phyloP scores from a whole-genome alignment of 2,113 vertebrate genomes.

The Aleadryas rufinucha region DNA sequence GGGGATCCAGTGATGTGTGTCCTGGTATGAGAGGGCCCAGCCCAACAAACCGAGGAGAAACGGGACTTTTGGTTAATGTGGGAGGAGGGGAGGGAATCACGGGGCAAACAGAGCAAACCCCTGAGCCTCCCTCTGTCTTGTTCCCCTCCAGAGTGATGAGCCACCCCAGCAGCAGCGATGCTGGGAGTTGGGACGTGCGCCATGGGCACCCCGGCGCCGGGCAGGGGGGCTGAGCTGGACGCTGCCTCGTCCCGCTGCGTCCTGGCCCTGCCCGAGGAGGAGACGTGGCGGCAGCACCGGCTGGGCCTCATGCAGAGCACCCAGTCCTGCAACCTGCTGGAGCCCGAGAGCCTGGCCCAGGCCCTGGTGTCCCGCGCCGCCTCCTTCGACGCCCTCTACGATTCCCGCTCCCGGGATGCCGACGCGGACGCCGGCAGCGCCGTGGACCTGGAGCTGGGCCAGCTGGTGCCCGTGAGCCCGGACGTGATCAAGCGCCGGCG shows the following conservation, averaged over 20 bases:
- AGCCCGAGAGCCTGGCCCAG: constrained; percentile 75
- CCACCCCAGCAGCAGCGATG: constrained; percentile 78
- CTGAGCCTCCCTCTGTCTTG: constrained; percentile 6
- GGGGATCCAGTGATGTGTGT: fast-evolving
- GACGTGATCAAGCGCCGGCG: constrained; percentile 89
- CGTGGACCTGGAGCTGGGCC: constrained; percentile 61
- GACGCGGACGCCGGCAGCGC: constrained; percentile 51
- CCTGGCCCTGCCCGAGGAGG: constrained; percentile 78
- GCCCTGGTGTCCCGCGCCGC: constrained; percentile 71
- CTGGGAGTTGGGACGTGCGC: constrained; percentile 83
- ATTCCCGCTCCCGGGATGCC: constrained; percentile 69
- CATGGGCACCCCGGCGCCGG: constrained; percentile 46
- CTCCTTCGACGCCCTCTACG: constrained; percentile 80
- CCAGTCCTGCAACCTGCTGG: constrained; percentile 75
- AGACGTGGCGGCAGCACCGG: constrained; percentile 84
- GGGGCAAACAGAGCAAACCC: not conserved
- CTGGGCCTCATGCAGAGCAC: constrained; percentile 70
- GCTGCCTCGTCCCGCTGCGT: constrained; percentile 62
- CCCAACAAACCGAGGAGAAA: not conserved
- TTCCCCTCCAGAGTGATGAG: constrained; percentile 83
- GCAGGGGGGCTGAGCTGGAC: constrained; percentile 61
- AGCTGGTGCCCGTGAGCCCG: constrained; percentile 81
- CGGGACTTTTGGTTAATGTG: fast-evolving
- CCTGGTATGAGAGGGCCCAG: not conserved
- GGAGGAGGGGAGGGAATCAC: not conserved